Percentiles rank a stretch among this genome's conserved stretches.
phyloP scores from a whole-genome alignment of 2,797 vertebrate genomes.

The Carapus acus region DNA sequence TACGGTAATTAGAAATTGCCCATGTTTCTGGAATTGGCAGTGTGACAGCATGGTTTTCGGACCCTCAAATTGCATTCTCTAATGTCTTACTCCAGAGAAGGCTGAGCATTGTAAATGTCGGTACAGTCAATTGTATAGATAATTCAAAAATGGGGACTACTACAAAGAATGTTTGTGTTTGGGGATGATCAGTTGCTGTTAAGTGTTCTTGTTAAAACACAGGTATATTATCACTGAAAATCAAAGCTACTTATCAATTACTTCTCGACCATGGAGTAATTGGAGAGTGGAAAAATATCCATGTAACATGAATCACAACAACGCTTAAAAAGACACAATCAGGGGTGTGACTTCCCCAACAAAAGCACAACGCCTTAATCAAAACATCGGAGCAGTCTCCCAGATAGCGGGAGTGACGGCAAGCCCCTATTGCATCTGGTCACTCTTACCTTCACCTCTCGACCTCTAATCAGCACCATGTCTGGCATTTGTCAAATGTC shows the following conservation, averaged over 20 bases:
- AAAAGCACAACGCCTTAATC: constrained; percentile 46
- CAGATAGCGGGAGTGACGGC: constrained; percentile 66
- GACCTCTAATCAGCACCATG: constrained; percentile 55
- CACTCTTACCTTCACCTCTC: constrained; percentile 55
- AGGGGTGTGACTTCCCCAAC: constrained; percentile 24
- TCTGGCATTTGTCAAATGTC: constrained; percentile 65
- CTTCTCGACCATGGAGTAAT: not conserved
- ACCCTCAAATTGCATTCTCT: constrained; percentile 5
- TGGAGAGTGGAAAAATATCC: not conserved
- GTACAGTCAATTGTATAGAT: no score
- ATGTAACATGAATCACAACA: no score
- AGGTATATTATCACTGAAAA: no score
- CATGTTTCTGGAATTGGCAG: constrained; percentile 48
- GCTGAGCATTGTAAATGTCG: no score
- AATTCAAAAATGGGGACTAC: no score
- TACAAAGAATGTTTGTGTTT: no score
- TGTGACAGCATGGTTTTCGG: constrained; percentile 6
- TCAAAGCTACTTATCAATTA: no score
- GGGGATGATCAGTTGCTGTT: no score
- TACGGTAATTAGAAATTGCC: constrained; percentile 54
- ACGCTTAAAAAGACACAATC: constrained; percentile 2
- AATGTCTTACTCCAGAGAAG: constrained; percentile 1
- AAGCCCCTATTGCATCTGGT: constrained; percentile 65
- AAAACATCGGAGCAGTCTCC: constrained; percentile 50
- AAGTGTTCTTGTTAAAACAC: no score